These are phyloP conservation scores for Galbula dea DNA, from an alignment of 2,113 vertebrate genomes.

Conservation along the genomic window DNA sequence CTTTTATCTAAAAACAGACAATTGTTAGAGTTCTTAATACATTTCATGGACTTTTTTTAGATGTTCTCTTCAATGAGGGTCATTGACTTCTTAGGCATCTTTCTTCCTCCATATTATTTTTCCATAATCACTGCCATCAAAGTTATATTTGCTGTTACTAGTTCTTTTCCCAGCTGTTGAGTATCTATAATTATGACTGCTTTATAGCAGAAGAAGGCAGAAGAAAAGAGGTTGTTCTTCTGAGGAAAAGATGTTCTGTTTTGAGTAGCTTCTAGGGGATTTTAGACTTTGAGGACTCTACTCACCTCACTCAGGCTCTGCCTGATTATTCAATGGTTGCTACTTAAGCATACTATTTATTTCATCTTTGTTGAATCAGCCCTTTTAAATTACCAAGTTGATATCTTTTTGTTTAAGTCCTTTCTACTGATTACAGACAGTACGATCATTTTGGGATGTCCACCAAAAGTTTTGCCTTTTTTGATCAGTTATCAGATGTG, in stretches of 20 bases:
- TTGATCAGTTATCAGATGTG: neutral
- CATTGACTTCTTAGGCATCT: neutral
- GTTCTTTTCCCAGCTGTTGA: conserved; percentile 41
- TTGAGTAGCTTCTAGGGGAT: neutral
- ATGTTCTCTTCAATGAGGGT: neutral
- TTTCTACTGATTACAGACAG: neutral
- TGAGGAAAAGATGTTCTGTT: neutral
- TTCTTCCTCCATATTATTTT: conserved; percentile 24
- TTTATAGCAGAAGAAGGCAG: neutral
- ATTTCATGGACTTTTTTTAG: neutral
- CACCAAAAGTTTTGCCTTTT: neutral
- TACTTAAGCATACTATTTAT: neutral
- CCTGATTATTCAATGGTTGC: neutral
- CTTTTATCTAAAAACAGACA: neutral
- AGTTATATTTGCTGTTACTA: conserved; percentile 33
- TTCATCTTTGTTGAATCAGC: neutral
- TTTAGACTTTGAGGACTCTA: neutral
- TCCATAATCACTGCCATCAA: conserved; percentile 7
- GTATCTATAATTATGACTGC: conserved; percentile 40
- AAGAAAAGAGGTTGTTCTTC: neutral
- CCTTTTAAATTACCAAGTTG: neutral
- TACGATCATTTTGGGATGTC: neutral
- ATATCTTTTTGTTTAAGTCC: neutral
- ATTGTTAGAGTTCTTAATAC: neutral
- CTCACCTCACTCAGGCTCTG: neutral